Percentiles rank a stretch among this genome's conserved stretches.
Evolutionary conservation across 2,113 vertebrate genomes (phyloP).

Genomic region (Lampris megalopsis): DNA sequence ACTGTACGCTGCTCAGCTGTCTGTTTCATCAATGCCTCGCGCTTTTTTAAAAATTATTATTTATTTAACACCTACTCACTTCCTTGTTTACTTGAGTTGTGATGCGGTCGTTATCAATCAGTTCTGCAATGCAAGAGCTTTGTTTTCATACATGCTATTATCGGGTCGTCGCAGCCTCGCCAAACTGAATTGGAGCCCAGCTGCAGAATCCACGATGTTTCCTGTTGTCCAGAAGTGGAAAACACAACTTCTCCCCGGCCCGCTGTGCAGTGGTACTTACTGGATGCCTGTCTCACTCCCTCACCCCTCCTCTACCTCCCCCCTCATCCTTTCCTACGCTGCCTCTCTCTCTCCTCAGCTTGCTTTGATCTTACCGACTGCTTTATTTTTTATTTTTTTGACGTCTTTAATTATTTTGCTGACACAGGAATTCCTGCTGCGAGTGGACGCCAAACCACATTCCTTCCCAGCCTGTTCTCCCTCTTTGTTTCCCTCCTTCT

Average conservation of each 20-base stretch:
- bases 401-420: constrained; percentile 40
- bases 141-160: constrained; percentile 3
- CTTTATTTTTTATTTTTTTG: constrained; percentile 2
- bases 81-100: neutral
- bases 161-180: constrained; percentile 2
- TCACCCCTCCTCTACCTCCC: neutral
- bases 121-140: neutral
- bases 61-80: no score
- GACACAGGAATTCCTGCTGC: constrained; percentile 15
- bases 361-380: constrained; percentile 34
- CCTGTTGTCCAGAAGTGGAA: neutral
- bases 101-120: no score
- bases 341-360: neutral
- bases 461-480: neutral
- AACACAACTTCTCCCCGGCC: no score
- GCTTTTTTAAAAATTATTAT: neutral
- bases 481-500: neutral
- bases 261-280: no score
- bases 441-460: neutral
- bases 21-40: neutral
- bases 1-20: constrained; percentile 2
- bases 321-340: neutral
- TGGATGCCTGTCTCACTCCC: no score
- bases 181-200: no score
- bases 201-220: neutral